These are phyloP conservation scores for Masticophis lateralis DNA, from an alignment of 2,797 vertebrate genomes.

Conservation along the genomic window DNA sequence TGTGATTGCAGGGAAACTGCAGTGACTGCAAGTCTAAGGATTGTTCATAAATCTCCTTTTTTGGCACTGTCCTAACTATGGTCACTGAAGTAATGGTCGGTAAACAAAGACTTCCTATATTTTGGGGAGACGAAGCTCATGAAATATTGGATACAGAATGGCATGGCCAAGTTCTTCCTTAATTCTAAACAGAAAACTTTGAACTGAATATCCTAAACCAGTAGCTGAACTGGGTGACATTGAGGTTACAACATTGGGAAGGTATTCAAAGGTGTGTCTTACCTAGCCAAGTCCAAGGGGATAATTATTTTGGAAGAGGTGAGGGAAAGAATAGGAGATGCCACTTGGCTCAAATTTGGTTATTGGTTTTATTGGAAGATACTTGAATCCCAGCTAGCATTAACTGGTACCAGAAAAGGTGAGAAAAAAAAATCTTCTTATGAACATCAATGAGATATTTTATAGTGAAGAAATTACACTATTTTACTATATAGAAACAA, in stretches of 20 bases:
- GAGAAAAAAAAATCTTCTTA: neutral
- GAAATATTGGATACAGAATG: neutral
- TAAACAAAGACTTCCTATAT: neutral
- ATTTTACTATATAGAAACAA: neutral
- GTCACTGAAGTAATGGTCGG: neutral
- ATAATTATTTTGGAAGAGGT: neutral
- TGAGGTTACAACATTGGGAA: neutral
- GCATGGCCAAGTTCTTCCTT: neutral
- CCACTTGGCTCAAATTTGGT: neutral
- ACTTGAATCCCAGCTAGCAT: neutral
- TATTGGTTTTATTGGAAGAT: neutral
- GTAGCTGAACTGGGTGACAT: neutral
- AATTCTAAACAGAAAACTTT: neutral
- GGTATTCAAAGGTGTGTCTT: neutral
- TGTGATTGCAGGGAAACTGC: neutral
- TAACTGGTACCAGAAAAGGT: neutral
- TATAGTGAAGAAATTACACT: neutral
- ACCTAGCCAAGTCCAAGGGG: neutral
- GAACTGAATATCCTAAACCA: neutral
- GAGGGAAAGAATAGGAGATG: neutral
- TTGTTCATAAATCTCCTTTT: neutral
- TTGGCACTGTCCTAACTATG: neutral
- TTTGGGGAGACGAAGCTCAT: neutral
- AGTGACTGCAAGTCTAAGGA: neutral
- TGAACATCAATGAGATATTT: neutral